Evolutionary conservation across 2,888 invertebrate genomes (phyloP).

Genomic region (Cryptus armator): DNA sequence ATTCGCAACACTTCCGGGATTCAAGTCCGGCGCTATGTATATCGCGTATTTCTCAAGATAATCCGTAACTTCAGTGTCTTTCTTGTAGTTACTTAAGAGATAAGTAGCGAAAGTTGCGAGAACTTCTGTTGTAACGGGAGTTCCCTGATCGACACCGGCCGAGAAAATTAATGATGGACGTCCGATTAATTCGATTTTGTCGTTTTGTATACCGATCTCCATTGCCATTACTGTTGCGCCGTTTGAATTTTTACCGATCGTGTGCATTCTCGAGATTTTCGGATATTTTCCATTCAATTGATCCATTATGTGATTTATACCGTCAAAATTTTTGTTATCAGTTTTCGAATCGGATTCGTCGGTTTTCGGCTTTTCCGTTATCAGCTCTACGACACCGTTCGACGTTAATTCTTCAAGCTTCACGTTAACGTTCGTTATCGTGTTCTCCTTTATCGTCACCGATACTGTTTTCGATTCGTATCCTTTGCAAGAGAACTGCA

Average conservation of each 20-base stretch:
- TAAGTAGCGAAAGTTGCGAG: constrained; percentile 79
- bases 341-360: background rate
- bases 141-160: constrained; percentile 78
- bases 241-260: constrained; percentile 74
- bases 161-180: constrained; percentile 79
- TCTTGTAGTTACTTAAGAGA: constrained; percentile 77
- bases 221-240: constrained; percentile 77
- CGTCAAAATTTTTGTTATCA: constrained; percentile 39
- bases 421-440: constrained; percentile 83
- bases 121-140: constrained; percentile 79
- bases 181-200: constrained; percentile 62
- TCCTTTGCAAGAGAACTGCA: constrained; percentile 88
- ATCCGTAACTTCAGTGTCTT: constrained; percentile 72
- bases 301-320: constrained; percentile 74
- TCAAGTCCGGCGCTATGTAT: constrained; percentile 80
- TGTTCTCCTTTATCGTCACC: constrained; percentile 84
- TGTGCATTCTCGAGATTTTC: constrained; percentile 77
- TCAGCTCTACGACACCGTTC: constrained; percentile 50
- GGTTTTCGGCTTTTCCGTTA: constrained; percentile 52
- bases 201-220: constrained; percentile 76
- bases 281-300: constrained; percentile 79
- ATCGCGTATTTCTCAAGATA: constrained; percentile 79
- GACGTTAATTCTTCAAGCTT: constrained; percentile 70
- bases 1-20: constrained; percentile 72
- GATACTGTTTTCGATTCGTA: constrained; percentile 86